Evolutionary conservation across 2,113 vertebrate genomes (phyloP).

Genomic region (Parotia lawesii): DNA sequence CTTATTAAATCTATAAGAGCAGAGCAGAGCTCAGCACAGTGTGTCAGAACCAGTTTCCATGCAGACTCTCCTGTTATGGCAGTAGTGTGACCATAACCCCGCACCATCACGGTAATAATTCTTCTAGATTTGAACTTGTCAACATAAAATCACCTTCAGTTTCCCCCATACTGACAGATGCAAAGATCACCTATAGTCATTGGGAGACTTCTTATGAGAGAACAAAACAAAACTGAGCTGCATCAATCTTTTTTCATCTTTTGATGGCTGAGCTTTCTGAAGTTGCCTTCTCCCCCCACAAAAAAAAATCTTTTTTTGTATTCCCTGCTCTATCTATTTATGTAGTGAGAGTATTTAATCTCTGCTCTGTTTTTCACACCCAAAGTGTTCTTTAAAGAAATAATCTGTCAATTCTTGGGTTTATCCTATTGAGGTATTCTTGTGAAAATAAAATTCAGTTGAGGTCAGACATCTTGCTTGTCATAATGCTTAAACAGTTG

Average conservation of each 20-base stretch:
- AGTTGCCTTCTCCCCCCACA: fast-evolving
- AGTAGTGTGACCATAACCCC: not conserved
- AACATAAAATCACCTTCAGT: not conserved
- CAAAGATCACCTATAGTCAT: not conserved
- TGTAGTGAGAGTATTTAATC: not conserved
- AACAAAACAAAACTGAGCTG: not conserved
- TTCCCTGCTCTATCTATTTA: not conserved
- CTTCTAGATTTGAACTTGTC: not conserved
- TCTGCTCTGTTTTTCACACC: not conserved
- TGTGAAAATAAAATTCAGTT: not conserved
- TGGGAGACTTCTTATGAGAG: not conserved
- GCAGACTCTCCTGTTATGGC: not conserved
- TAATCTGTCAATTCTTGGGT: not conserved
- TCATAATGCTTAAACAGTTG: not conserved
- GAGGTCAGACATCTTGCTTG: not conserved
- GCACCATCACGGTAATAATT: fast-evolving
- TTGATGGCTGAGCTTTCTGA: not conserved
- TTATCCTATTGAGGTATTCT: not conserved
- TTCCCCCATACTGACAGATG: not conserved
- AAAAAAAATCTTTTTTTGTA: fast-evolving
- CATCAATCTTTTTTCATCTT: fast-evolving
- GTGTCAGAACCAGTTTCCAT: not conserved
- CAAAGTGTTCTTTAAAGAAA: not conserved
- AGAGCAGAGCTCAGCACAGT: not conserved
- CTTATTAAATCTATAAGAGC: fast-evolving